A percentile compares a stretch with the other conserved stretches of the same genome.
Conservation (phyloP, 1,140 invertebrate genomes). For the Radopholus similis region DNA sequence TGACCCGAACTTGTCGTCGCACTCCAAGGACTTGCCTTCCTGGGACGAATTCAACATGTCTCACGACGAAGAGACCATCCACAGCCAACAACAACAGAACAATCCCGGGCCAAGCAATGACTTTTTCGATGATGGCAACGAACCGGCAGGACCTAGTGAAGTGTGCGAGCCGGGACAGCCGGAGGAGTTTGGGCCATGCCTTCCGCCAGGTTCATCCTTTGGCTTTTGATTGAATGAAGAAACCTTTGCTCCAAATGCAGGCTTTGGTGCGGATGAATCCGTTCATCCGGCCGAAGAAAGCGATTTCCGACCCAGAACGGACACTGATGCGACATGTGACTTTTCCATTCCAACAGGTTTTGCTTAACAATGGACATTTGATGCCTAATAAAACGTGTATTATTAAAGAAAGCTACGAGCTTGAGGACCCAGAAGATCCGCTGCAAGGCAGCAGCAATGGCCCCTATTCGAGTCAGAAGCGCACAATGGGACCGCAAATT, state of each 20-base stretch:
- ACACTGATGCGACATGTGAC: not conserved
- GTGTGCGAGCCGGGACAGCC: slow-evolving; percentile 5
- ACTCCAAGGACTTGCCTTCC: slow-evolving; percentile 14
- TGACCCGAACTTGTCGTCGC: not conserved
- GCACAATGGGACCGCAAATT: not conserved
- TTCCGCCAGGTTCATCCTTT: slow-evolving; percentile 24
- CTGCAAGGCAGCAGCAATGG: slow-evolving; percentile 5
- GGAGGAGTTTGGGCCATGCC: slow-evolving; percentile 22
- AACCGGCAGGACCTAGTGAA: not conserved
- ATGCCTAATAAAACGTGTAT: not conserved
- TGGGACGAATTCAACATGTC: slow-evolving; percentile 32
- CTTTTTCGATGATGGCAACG: not conserved
- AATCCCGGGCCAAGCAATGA: not conserved
- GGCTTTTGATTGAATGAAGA: not conserved
- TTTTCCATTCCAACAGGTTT: slow-evolving; percentile 26
- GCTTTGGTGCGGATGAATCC: slow-evolving; percentile 20
- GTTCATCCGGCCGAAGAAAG: slow-evolving; percentile 13
- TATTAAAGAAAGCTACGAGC: not conserved
- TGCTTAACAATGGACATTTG: not conserved
- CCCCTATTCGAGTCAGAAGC: not conserved
- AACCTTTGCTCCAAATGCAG: not conserved
- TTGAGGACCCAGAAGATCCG: slow-evolving; percentile 28
- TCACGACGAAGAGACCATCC: slow-evolving; percentile 15
- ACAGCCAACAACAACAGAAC: no score
- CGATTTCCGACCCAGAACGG: slow-evolving; percentile 5